A percentile compares a stretch with the other conserved stretches of the same genome.
phyloP scores from a whole-genome alignment of 2,888 invertebrate species.

The Phortica okadai region DNA sequence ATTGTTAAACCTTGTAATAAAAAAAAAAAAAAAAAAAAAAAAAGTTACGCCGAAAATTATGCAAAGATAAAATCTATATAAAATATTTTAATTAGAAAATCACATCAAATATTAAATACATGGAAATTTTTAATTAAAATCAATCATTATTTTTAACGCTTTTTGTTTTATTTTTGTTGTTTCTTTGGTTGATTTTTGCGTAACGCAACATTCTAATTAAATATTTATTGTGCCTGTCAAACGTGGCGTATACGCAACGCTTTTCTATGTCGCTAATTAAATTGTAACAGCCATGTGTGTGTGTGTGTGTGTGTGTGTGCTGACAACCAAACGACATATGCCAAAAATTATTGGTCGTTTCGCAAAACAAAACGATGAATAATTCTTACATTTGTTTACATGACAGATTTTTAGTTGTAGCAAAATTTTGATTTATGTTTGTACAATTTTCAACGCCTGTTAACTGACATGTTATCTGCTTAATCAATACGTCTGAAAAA shows the following conservation, averaged over 20 bases:
- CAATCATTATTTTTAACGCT: neutral
- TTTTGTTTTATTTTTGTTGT: neutral
- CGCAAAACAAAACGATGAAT: neutral
- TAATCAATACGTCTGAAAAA: too few relatives aligned
- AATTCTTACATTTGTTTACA: neutral
- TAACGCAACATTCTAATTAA: neutral
- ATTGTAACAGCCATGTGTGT: neutral
- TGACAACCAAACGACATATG: neutral
- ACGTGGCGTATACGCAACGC: neutral
- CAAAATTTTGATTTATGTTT: too few relatives aligned
- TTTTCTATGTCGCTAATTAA: neutral
- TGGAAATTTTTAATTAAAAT: constrained; percentile 5
- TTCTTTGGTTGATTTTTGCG: neutral
- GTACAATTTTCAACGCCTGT: too few relatives aligned
- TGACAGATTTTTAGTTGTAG: neutral
- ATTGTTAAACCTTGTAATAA: too few relatives aligned
- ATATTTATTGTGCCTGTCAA: neutral
- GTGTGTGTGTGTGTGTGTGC: neutral
- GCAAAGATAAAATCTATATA: constrained; percentile 16
- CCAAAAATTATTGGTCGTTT: neutral
- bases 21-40: constrained; percentile 27
- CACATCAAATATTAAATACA: constrained; percentile 1
- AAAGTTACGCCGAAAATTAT: constrained; percentile 9
- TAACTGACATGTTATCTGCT: too few relatives aligned
- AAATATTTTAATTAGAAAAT: constrained; percentile 21